Percentiles rank a stretch among this genome's conserved stretches.
Conservation (phyloP, 2,797 vertebrate species). For the Heliangelus exortis region DNA sequence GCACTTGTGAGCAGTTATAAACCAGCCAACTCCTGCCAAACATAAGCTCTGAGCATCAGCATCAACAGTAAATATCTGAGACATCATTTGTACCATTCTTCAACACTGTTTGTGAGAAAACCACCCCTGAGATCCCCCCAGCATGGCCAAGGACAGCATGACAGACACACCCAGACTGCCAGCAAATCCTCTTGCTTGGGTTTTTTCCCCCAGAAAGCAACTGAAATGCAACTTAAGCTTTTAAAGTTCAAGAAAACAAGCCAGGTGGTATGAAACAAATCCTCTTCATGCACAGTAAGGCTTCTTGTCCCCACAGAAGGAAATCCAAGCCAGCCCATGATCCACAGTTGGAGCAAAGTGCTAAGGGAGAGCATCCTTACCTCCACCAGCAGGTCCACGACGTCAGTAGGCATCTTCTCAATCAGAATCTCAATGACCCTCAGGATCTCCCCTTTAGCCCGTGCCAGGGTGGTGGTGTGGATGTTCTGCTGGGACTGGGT, state of each 20-base stretch:
- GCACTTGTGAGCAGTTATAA: too few relatives aligned
- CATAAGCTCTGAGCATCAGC: not conserved
- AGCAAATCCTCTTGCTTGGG: not conserved
- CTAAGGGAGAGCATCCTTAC: slow-evolving; percentile 61
- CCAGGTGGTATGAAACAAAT: not conserved
- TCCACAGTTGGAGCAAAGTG: not conserved
- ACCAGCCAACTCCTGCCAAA: not conserved
- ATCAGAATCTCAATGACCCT: slow-evolving; percentile 95
- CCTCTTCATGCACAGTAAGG: too few relatives aligned
- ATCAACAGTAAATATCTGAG: not conserved
- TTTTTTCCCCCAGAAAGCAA: accelerated
- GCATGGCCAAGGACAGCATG: accelerated
- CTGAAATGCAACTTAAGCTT: not conserved
- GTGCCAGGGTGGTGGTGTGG: slow-evolving; percentile 89
- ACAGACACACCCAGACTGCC: accelerated
- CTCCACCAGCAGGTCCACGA: slow-evolving; percentile 95
- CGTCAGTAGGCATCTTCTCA: slow-evolving; percentile 95
- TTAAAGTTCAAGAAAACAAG: accelerated
- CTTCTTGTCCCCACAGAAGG: accelerated
- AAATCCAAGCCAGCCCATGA: not conserved
- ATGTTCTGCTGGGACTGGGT: slow-evolving; percentile 96
- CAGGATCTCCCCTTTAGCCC: slow-evolving; percentile 92
- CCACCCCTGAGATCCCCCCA: too few relatives aligned
- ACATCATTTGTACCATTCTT: not conserved
- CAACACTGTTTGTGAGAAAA: too few relatives aligned